Evolutionary conservation across 2,113 vertebrate genomes (phyloP).

Genomic region (Corythaixoides concolor): DNA sequence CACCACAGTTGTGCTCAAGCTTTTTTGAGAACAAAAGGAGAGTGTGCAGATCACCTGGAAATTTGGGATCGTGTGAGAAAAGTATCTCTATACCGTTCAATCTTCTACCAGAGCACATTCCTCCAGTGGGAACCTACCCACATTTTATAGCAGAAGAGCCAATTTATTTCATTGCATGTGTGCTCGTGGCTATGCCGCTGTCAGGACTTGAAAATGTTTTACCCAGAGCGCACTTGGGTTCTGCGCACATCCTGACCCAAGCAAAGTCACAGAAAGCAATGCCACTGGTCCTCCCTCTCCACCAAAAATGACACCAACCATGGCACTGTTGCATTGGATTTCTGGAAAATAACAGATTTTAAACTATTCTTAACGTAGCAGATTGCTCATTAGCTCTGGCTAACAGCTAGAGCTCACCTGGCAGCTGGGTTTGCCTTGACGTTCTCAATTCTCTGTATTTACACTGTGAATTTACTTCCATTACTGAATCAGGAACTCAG

Average conservation of each 20-base stretch:
- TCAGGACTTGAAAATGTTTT: neutral
- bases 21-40: neutral
- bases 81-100: neutral
- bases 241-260: neutral
- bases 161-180: neutral
- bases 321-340: neutral
- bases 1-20: neutral
- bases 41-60: neutral
- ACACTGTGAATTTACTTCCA: neutral
- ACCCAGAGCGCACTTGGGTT: neutral
- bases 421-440: neutral
- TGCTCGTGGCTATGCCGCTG: neutral
- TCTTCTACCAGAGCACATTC: neutral
- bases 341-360: neutral
- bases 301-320: neutral
- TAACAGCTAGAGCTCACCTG: neutral
- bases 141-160: neutral
- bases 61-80: neutral
- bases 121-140: neutral
- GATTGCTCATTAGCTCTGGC: neutral
- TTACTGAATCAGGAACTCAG: neutral
- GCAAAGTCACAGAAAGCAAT: neutral
- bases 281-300: neutral
- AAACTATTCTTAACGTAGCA: neutral
- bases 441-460: neutral